Evolutionary conservation across 2,797 vertebrate genomes (phyloP), one percentile per base, ranked within the genome.

Genomic region (Odontamblyopus rebecca): DNA sequence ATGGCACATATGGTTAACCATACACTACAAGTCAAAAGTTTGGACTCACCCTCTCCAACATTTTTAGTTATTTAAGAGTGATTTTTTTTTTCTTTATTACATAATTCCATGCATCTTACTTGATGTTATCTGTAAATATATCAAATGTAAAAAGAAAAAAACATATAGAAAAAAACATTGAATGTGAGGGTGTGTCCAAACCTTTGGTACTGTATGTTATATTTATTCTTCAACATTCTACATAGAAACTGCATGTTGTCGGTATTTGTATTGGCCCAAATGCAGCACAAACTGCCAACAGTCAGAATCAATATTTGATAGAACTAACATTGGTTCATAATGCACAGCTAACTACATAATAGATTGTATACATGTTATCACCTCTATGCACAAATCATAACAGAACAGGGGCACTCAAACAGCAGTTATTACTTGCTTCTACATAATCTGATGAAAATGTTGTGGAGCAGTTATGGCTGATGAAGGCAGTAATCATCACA

Each of bases 401-500:
- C 67, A 59, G 77, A 60, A 38, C 67, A 59, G 77, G 23, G 61
- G 5, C 41, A 27, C 13, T 70, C 27, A 68, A 44, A 50, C 29
- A 61, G 41, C 30, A 54, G 48, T 27, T 29, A 23, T 51, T 61
- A n/a, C 59, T 50, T 53, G n/a, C 64, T 66, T 12, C 48, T 61
- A 61, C 66, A 56, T 66, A 69, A 75, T 75, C 78, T 70, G 70
- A 80, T 71, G 61, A 71, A 72, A 80, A 71, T 80, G 79, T 56
- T 73, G 70, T 77, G 73, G 74, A 67, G 79, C 26, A 5, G 74
- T 77, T 66, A 41, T 84, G 74, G 81, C 83, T 66, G 81, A 85
- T 68, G 76, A 88, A 77, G 26, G 72, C 74, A 75, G 79, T 73
- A 78, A 83, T 71, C 74, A 85, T 86, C 79, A 62, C 67, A 29